Percentiles rank a stretch among this genome's conserved stretches.
Conservation (phyloP, 2,797 vertebrate genomes). For the Acipenser oxyrinchus region DNA sequence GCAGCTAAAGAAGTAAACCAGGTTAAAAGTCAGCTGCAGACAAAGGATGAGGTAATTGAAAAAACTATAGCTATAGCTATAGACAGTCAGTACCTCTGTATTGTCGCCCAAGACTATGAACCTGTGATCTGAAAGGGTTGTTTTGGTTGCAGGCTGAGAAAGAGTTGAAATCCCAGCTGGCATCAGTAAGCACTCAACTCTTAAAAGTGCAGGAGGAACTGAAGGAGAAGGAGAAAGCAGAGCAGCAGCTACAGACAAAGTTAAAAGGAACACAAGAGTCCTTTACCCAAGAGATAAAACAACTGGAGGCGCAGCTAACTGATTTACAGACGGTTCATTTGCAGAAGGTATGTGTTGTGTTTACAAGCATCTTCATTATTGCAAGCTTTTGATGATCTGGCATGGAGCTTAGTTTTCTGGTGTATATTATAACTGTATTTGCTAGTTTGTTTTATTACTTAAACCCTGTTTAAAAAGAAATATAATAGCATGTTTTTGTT, state of each 20-base stretch:
- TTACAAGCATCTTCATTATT: too few species aligned
- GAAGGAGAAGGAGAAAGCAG: conserved; percentile 69
- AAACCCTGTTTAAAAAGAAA: too few species aligned
- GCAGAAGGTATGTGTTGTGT: conserved; percentile 61
- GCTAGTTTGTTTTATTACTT: too few species aligned
- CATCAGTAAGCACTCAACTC: conserved; percentile 57
- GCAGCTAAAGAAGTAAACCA: conserved; percentile 67
- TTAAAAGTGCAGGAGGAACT: conserved; percentile 58
- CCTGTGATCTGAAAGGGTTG: neutral
- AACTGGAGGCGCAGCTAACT: conserved; percentile 60
- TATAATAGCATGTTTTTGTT: too few species aligned
- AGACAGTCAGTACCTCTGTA: too few species aligned
- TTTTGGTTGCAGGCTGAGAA: conserved; percentile 61
- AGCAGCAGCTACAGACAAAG: conserved; percentile 65
- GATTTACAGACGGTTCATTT: conserved; percentile 61
- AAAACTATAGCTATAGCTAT: too few species aligned
- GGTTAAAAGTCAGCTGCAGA: conserved; percentile 69
- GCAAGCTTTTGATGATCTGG: too few species aligned
- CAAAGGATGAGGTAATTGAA: conserved; percentile 67
- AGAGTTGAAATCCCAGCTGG: conserved; percentile 64
- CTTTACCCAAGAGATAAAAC: conserved; percentile 68
- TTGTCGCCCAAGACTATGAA: too few species aligned
- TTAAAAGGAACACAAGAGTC: conserved; percentile 66
- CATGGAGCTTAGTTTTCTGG: too few species aligned
- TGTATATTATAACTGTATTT: too few species aligned